Evolutionary conservation across 2,113 vertebrate species (phyloP), one percentile per base, ranked within the genome.

Genomic region (Arothron firmamentum): DNA sequence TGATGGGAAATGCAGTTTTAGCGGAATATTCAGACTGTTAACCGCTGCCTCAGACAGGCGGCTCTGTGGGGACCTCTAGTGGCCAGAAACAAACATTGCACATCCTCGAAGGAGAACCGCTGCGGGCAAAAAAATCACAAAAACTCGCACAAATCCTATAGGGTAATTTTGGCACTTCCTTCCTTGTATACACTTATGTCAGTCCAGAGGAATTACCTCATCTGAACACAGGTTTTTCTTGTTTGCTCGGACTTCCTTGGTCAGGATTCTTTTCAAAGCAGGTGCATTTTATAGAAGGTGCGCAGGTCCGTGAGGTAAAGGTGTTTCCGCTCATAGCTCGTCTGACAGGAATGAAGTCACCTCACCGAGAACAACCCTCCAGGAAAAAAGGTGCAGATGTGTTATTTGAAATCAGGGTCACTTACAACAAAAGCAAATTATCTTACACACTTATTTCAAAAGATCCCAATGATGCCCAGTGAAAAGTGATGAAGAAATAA

Each of bases 251-350:
- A 28, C 23, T 74, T 77, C 48, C 70, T 48, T 54, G 48, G 4
- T n/a, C 4, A 1, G 1, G 0, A 34, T 62, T 47, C 69, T 41
- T 59, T 31, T 7, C 14, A 6, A 4, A 23, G 4, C 15, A 34
- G 41, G 17, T 21, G 4, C 0, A 31, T 31, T 66, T 76, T 54
- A 7, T 42, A 28, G 9, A 56, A 52, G 47, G 18, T 23, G 21
- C 21, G 21, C 3, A 23, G 21, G 21, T 23, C 21, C 21, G 21
- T 3, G 9, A 57, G n/a, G 34, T 54, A 53, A 66, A 13, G 50
- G 72, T 67, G 51, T 64, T 86, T 83, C 68, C 28, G 20, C 66
- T 56, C 45, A 76, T 38, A 17, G 59, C 65, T 48, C 5, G 70
- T 53, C 31, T 28, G 59, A 79, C 78, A 48, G 50, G 48, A 52